phyloP scores from a whole-genome alignment of 2,113 vertebrate species.

The Anthoscopus minutus region DNA sequence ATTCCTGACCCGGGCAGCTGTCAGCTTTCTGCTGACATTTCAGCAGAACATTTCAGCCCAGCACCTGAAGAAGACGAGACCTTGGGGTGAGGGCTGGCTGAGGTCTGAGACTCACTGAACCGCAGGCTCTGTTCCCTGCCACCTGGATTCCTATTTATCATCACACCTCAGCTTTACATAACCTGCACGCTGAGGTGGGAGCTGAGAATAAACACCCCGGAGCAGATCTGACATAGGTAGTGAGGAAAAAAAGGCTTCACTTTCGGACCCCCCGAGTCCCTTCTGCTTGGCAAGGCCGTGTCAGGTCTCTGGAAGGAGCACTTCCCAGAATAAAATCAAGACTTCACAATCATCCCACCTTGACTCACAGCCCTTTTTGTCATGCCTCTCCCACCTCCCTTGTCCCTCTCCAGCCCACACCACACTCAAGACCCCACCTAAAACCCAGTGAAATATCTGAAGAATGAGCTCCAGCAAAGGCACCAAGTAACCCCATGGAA shows the following conservation, averaged over 20 bases:
- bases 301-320: neutral
- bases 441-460: neutral
- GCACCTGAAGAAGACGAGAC: neutral
- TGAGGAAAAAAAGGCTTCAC: neutral
- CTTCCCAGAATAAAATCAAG: neutral
- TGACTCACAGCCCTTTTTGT: neutral
- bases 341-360: neutral
- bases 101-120: rapidly evolving
- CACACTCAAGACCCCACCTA: neutral
- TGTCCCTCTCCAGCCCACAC: neutral
- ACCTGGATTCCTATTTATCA: neutral
- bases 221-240: neutral
- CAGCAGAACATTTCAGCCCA: neutral
- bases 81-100: neutral
- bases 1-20: neutral
- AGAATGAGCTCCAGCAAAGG: neutral
- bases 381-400: neutral
- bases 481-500: neutral
- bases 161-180: neutral
- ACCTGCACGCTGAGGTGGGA: neutral
- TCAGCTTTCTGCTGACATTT: neutral
- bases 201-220: neutral
- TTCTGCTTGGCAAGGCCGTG: rapidly evolving
- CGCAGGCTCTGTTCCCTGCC: neutral
- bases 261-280: rapidly evolving